phyloP scores from a whole-genome alignment of 2,888 invertebrate species.

The Napeogenes inachia region DNA sequence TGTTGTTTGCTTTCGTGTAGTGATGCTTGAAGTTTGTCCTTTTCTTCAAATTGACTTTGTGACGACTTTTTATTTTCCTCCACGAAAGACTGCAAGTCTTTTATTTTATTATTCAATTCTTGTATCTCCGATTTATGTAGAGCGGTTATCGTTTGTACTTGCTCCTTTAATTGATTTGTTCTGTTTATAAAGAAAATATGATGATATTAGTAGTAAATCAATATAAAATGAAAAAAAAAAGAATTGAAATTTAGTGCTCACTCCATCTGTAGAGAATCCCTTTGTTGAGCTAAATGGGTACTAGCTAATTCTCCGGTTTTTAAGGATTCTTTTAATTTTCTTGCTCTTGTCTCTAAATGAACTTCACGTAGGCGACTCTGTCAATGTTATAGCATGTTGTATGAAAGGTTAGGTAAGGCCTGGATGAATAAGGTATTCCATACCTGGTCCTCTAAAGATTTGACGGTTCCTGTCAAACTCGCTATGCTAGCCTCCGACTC shows the following conservation, averaged over 20 bases:
- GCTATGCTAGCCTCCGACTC: constrained; percentile 67
- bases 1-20: constrained; percentile 43
- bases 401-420: neutral
- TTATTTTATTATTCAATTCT: constrained; percentile 52
- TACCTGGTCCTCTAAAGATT: constrained; percentile 68
- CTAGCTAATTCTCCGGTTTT: constrained; percentile 66
- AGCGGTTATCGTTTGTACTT: constrained; percentile 48
- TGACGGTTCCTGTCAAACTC: constrained; percentile 62
- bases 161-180: constrained; percentile 52
- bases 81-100: constrained; percentile 43
- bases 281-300: constrained; percentile 57
- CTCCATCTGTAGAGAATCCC: constrained; percentile 58
- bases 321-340: constrained; percentile 65
- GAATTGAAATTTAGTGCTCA: constrained; percentile 34
- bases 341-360: constrained; percentile 63
- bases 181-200: constrained; percentile 36
- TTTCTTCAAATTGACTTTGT: constrained; percentile 46
- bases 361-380: constrained; percentile 68
- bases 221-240: neutral
- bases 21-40: constrained; percentile 41
- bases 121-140: constrained; percentile 50
- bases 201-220: neutral
- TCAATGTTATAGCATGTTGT: constrained; percentile 9
- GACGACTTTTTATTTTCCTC: constrained; percentile 46
- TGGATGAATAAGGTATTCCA: neutral